Evolutionary conservation across 2,113 vertebrate species (phyloP).

Genomic region (Perognathus longimembris): DNA sequence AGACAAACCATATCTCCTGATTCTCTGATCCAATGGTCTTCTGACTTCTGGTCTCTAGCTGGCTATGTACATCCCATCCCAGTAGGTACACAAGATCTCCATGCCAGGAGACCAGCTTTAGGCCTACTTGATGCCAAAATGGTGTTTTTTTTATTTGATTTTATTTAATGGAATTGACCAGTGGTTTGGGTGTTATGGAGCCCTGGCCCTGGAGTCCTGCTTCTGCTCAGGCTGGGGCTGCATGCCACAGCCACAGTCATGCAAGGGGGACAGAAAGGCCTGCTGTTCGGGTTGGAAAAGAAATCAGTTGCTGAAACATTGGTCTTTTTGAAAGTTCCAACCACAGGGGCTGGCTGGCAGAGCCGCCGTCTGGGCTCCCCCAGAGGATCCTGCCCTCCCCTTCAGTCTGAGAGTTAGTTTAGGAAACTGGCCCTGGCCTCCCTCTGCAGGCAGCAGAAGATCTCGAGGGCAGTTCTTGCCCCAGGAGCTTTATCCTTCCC

Average conservation of each 20-base stretch:
- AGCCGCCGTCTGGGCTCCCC: conserved; percentile 71
- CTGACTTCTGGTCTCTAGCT: conserved; percentile 45
- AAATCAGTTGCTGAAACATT: conserved; percentile 81
- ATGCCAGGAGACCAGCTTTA: conserved; percentile 71
- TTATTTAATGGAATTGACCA: conserved; percentile 75
- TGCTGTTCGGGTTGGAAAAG: conserved; percentile 80
- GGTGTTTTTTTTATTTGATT: conserved; percentile 68
- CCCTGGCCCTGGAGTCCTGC: conserved; percentile 65
- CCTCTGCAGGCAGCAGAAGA: conserved; percentile 45
- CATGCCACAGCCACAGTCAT: conserved; percentile 77
- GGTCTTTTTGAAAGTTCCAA: conserved; percentile 82
- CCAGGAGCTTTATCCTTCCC: conserved; percentile 68
- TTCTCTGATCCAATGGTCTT: conserved; percentile 70
- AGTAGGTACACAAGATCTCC: conserved; percentile 71
- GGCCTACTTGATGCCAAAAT: conserved; percentile 63
- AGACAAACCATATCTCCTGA: conserved; percentile 74
- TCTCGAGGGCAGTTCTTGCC: conserved; percentile 63
- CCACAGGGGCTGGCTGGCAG: conserved; percentile 80
- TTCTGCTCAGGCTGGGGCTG: conserved; percentile 70
- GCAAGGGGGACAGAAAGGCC: conserved; percentile 73
- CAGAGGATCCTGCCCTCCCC: conserved; percentile 63
- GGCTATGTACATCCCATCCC: conserved; percentile 63
- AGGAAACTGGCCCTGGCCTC: conserved; percentile 69
- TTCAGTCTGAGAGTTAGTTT: conserved; percentile 80
- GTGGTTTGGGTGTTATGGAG: conserved; percentile 72